A percentile compares a stretch with the other conserved stretches of the same genome.
These are phyloP conservation scores for Halictus quadricinctus DNA, from an alignment of 2,888 invertebrate genomes.

Conservation along the genomic window DNA sequence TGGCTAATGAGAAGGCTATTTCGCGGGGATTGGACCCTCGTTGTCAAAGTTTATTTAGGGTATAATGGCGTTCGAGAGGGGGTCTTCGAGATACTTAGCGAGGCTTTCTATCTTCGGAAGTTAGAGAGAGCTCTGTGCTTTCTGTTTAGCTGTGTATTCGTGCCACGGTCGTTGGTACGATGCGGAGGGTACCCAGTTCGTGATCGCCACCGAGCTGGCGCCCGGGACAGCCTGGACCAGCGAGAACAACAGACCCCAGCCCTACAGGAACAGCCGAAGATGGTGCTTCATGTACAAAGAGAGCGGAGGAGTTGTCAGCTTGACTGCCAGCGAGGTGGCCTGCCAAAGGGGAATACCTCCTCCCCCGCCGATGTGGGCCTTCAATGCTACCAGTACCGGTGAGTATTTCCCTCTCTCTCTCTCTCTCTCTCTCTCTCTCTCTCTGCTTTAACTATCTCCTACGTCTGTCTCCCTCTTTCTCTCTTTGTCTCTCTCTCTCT, in stretches of 20 bases:
- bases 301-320: conserved; percentile 81
- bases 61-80: conserved; percentile 59
- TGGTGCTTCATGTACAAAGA: conserved; percentile 91
- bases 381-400: conserved; percentile 89
- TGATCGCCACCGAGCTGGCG: conserved; percentile 90
- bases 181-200: conserved; percentile 92
- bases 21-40: conserved; percentile 23
- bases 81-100: not conserved
- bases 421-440: not conserved
- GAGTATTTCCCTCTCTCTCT: conserved; percentile 70
- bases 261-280: conserved; percentile 83
- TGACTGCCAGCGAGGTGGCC: conserved; percentile 81
- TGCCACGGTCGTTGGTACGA: conserved; percentile 93
- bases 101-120: not conserved
- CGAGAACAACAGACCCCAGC: conserved; percentile 80
- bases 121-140: conserved; percentile 25
- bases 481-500: not conserved
- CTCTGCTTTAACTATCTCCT: not conserved
- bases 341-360: conserved; percentile 80
- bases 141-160: conserved; percentile 88
- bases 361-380: conserved; percentile 84
- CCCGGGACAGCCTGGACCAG: conserved; percentile 79
- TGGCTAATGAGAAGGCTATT: not conserved
- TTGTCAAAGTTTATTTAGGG: conserved; percentile 63
- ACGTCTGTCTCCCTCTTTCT: not conserved